Evolutionary conservation across 2,797 vertebrate genomes (phyloP), one percentile per base, ranked within the genome.

Genomic region (Galaxias olidus): DNA sequence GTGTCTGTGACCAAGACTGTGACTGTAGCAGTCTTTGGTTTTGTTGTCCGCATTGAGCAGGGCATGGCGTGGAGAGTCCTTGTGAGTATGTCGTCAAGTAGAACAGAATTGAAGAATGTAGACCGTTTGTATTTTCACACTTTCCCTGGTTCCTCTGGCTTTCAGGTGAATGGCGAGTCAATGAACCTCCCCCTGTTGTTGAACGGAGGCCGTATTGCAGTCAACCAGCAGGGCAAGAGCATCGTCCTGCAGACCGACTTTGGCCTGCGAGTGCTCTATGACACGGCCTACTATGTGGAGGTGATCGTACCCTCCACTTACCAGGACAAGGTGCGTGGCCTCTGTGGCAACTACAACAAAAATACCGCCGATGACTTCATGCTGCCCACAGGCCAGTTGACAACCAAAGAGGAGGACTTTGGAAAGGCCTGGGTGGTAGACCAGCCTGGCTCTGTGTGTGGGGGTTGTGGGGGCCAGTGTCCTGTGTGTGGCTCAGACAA

Each of bases 301-400:
- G 69, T 94, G 54, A 81, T 89, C 0, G 68, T 95, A 13, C 93
- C 93, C 0, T 72, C 80, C 0, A 45, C 69, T 12, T 95, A 94
- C 74, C 76, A 73, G 0, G 76, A 72, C 17, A 91, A 62, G 1
- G 72, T 92, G 70, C 92, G 93, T 0, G 93, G 94, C 0, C 76
- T 95, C 17, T 94, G 93, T 0, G 93, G 93, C 10, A 89, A 95
- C 81, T 94, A 90, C 77, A 91, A 95, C 0, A 85, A 86, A 0
- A 79, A 90, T 0, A 8, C 40, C 0, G 1, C 1, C 0, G 87
- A 95, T 0, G 94, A 95, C 59, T 92, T 92, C 78, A 80, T 1
- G 14, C 72, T 92, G 73, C 91, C 92, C 0, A 12, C 0, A 0
- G 90, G 88, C 0, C 64, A 10, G 15, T 0, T 46, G 14, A 75